A percentile compares a stretch with the other conserved stretches of the same genome.
Conservation (phyloP, 2,797 vertebrate species). For the Pangasius mekongensis region DNA sequence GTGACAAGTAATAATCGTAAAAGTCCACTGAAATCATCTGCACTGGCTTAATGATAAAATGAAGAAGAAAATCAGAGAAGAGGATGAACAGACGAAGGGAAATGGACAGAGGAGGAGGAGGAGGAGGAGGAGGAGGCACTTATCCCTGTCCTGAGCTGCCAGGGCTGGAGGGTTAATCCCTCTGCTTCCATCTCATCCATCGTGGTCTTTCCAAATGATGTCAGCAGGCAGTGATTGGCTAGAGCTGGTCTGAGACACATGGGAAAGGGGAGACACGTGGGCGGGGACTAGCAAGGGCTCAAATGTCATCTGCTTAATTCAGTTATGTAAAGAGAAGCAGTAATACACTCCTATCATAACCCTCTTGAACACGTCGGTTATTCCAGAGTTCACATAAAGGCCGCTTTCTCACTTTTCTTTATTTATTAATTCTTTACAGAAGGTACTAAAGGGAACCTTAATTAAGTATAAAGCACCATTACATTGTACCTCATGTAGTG, state of each 20-base stretch:
- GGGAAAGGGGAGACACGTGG: slow-evolving; percentile 27
- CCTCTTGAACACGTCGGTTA: slow-evolving; percentile 58
- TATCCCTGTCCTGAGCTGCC: slow-evolving; percentile 74
- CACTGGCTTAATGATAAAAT: slow-evolving; percentile 39
- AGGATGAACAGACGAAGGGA: slow-evolving; percentile 44
- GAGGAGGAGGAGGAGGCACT: slow-evolving; percentile 66
- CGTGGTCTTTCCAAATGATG: slow-evolving; percentile 80
- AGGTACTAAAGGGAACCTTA: not conserved
- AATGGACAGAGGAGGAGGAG: slow-evolving; percentile 7
- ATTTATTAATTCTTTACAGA: not conserved
- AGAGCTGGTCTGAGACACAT: slow-evolving; percentile 58
- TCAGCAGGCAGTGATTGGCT: slow-evolving; percentile 71
- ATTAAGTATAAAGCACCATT: not conserved
- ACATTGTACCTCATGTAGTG: not conserved
- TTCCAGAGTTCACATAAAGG: slow-evolving; percentile 48
- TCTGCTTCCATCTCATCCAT: slow-evolving; percentile 68
- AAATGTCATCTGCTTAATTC: slow-evolving; percentile 72
- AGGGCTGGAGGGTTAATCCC: slow-evolving; percentile 79
- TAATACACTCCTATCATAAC: slow-evolving; percentile 69
- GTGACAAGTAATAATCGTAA: not conserved
- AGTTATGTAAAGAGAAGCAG: slow-evolving; percentile 78
- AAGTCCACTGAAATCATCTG: not conserved
- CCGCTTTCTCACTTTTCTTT: slow-evolving; percentile 23
- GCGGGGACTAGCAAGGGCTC: slow-evolving; percentile 22
- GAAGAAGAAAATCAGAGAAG: slow-evolving; percentile 69